A percentile compares a stretch with the other conserved stretches of the same genome.
These are phyloP conservation scores for Clarias laeviceps DNA, from an alignment of 2,797 vertebrate genomes.

Conservation along the genomic window DNA sequence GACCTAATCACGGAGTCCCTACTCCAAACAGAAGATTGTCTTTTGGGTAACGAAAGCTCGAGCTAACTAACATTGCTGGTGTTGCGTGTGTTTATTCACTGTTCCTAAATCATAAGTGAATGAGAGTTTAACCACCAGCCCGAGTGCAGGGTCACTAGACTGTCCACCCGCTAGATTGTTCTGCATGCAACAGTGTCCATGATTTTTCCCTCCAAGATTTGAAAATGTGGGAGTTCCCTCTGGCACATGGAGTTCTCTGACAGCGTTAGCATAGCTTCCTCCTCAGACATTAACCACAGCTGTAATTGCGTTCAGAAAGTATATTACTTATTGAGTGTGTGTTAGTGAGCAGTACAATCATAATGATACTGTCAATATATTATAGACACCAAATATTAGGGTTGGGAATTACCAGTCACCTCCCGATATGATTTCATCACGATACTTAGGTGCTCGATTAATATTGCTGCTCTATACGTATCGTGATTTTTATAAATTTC, in stretches of 20 bases:
- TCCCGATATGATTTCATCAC: no score
- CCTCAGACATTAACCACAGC: conserved; percentile 5
- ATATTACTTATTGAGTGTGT: no score
- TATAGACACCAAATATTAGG: not conserved
- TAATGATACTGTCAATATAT: not conserved
- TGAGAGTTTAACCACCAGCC: not conserved
- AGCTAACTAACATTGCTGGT: not conserved
- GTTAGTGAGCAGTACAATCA: not conserved
- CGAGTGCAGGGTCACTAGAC: not conserved
- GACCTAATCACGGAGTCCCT: conserved; percentile 71
- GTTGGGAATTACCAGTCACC: no score
- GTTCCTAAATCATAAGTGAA: not conserved
- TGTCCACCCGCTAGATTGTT: not conserved
- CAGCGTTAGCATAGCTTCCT: conserved; percentile 5
- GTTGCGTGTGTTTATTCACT: not conserved
- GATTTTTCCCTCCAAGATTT: conserved; percentile 63
- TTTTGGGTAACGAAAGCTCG: conserved; percentile 56
- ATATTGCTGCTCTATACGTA: no score
- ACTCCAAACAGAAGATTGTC: conserved; percentile 75
- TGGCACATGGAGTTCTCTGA: conserved; percentile 12
- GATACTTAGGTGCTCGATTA: no score
- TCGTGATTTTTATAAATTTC: no score
- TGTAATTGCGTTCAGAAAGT: not conserved
- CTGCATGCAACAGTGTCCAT: not conserved
- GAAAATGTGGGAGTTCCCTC: conserved; percentile 62